Evolutionary conservation across 2,113 vertebrate genomes (phyloP).

Genomic region (Rostratula benghalensis): DNA sequence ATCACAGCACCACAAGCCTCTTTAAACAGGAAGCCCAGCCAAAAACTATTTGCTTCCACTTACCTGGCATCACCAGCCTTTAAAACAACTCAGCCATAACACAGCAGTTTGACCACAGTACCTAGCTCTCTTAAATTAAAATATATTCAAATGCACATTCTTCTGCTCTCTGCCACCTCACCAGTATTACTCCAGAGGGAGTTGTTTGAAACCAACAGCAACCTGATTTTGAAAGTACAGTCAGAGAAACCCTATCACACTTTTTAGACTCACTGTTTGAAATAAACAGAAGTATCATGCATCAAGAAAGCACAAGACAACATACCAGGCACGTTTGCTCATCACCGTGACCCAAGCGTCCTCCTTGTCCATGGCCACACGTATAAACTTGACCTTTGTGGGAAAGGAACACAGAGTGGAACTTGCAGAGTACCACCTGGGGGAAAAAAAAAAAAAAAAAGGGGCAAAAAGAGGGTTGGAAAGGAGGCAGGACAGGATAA

Average conservation of each 20-base stretch:
- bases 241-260: not conserved
- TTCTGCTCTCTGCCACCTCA: not conserved
- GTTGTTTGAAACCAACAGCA: not conserved
- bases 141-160: not conserved
- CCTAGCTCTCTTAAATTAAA: not conserved
- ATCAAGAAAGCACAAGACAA: not conserved
- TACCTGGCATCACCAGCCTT: not conserved
- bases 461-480: not conserved
- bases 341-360: conserved; percentile 96
- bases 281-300: not conserved
- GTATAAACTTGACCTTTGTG: conserved; percentile 96
- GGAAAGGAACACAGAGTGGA: conserved; percentile 96
- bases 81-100: not conserved
- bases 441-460: not conserved
- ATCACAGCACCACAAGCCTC: not conserved
- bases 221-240: not conserved
- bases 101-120: not conserved
- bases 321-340: conserved; percentile 94
- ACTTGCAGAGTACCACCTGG: conserved; percentile 96
- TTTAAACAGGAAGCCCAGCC: not conserved
- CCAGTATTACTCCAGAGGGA: not conserved
- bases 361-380: conserved; percentile 96
- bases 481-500: not conserved
- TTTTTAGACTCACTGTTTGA: not conserved
- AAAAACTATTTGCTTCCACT: not conserved